A percentile compares a stretch with the other conserved stretches of the same genome.
phyloP scores from a whole-genome alignment of 2,113 vertebrate genomes.

The Sorex araneus region DNA sequence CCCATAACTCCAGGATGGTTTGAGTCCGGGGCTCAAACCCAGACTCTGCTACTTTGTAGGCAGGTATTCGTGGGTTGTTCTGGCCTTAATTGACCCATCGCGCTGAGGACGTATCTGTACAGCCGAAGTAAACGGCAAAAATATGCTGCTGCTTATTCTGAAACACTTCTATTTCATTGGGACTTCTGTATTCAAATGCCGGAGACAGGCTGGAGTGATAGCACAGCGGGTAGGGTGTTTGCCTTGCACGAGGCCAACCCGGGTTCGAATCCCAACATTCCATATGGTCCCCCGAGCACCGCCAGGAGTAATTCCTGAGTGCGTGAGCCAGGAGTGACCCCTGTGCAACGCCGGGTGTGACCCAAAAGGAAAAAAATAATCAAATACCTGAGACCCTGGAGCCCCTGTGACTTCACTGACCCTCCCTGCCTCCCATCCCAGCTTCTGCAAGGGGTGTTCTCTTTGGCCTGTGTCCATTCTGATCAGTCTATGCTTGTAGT shows the following conservation, averaged over 20 bases:
- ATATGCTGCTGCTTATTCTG: neutral
- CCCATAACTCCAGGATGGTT: neutral
- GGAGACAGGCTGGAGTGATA: too few species aligned
- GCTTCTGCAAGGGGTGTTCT: neutral
- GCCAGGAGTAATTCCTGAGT: too few species aligned
- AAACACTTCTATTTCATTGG: neutral
- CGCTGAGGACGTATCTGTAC: neutral
- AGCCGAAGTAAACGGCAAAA: neutral
- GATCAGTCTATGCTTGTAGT: neutral
- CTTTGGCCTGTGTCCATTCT: neutral
- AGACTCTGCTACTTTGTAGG: slow-evolving; percentile 34
- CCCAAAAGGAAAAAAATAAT: too few species aligned
- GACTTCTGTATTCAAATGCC: too few species aligned
- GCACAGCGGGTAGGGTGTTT: too few species aligned
- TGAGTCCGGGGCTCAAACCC: slow-evolving; percentile 15
- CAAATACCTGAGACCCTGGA: too few species aligned
- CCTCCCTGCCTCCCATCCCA: neutral
- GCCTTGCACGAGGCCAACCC: too few species aligned
- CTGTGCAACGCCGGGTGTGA: too few species aligned
- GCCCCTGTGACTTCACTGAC: neutral
- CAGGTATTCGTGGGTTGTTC: neutral
- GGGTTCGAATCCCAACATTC: too few species aligned
- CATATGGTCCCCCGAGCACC: too few species aligned
- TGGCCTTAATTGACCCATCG: neutral
- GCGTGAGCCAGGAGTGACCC: too few species aligned